A percentile compares a stretch with the other conserved stretches of the same genome.
phyloP scores from a whole-genome alignment of 1,140 invertebrate species.

The Euura saliciscinereae region DNA sequence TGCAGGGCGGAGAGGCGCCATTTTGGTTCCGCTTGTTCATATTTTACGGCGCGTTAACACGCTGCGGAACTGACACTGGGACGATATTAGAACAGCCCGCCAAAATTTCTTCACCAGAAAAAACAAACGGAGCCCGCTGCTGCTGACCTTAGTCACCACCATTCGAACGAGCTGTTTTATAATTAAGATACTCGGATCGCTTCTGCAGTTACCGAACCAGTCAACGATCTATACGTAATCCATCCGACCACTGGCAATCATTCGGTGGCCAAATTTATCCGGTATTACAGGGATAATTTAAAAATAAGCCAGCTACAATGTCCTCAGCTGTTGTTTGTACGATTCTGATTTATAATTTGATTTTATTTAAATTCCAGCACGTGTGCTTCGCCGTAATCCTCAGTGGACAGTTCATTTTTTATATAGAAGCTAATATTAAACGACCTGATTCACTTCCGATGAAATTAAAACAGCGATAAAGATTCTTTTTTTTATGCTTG shows the following conservation, averaged over 20 bases:
- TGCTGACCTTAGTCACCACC: not conserved
- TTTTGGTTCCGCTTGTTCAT: not conserved
- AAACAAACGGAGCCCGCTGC: not conserved
- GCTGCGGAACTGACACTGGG: not conserved
- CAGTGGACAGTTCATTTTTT: too few species aligned
- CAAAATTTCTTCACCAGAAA: not conserved
- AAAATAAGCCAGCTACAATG: not conserved
- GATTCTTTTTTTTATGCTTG: too few species aligned
- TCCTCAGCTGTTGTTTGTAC: not conserved
- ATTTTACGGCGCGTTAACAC: not conserved
- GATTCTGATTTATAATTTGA: too few species aligned
- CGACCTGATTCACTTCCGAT: not conserved
- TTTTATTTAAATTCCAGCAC: too few species aligned
- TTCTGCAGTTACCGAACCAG: not conserved
- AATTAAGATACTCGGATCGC: too few species aligned
- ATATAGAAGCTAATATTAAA: not conserved
- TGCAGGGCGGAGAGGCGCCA: not conserved
- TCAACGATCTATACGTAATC: not conserved
- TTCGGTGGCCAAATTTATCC: not conserved
- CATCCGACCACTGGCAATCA: not conserved
- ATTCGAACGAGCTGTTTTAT: not conserved
- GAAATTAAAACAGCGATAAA: too few species aligned
- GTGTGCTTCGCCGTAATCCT: too few species aligned
- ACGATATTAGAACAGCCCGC: conserved; percentile 4
- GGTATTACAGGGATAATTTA: not conserved